Evolutionary conservation across 2,888 invertebrate genomes (phyloP).

Genomic region (Parnassius apollo): DNA sequence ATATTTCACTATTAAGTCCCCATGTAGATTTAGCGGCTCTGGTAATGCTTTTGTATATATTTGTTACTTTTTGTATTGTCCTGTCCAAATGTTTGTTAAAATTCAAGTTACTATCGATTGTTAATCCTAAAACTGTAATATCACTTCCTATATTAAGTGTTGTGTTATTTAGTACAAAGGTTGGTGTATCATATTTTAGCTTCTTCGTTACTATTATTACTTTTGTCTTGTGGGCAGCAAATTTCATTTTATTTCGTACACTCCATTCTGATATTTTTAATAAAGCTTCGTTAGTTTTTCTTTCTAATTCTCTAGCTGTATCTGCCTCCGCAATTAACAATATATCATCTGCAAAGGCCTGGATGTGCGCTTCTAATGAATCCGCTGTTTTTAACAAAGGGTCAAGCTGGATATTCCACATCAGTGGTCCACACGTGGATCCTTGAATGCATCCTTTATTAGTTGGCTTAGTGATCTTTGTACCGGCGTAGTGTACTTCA

Average conservation of each 20-base stretch:
- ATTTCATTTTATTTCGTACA: constrained; percentile 3
- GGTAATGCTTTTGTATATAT: constrained; percentile 2
- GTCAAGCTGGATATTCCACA: too few relatives aligned
- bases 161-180: not conserved
- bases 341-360: too few relatives aligned
- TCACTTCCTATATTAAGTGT: not conserved
- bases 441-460: too few relatives aligned
- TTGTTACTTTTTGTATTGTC: not conserved
- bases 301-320: not conserved
- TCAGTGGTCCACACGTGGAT: too few relatives aligned
- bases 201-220: not conserved
- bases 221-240: not conserved
- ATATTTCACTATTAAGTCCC: constrained; percentile 1
- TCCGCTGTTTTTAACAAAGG: too few relatives aligned
- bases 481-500: too few relatives aligned
- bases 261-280: not conserved
- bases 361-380: too few relatives aligned
- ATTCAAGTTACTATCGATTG: not conserved
- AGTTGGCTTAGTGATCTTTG: too few relatives aligned
- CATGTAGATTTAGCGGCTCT: not conserved
- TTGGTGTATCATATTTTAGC: not conserved
- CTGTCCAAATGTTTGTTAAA: not conserved
- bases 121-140: constrained; percentile 1
- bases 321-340: too few relatives aligned
- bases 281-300: not conserved